phyloP scores from a whole-genome alignment of 2,888 invertebrate genomes.

The Chironomus riparius region DNA sequence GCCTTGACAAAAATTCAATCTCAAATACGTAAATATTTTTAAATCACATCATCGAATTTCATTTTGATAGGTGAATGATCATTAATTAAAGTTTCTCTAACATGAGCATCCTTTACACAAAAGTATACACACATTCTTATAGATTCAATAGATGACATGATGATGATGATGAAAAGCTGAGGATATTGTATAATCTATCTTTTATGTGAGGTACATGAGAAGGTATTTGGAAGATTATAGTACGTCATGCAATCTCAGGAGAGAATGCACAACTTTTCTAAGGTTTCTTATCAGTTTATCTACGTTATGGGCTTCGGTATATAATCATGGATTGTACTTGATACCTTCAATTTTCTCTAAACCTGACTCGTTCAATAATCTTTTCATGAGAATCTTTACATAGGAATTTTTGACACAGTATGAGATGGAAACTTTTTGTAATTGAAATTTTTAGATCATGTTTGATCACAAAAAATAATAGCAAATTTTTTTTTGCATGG shows the following conservation, averaged over 20 bases:
- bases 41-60: neutral
- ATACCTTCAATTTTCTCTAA: too few species aligned
- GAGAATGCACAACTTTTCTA: neutral
- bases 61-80: neutral
- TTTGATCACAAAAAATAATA: neutral
- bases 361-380: too few species aligned
- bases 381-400: too few species aligned
- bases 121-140: too few species aligned
- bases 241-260: neutral
- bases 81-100: neutral
- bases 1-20: too few species aligned
- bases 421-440: neutral
- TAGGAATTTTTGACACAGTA: too few species aligned
- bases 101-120: too few species aligned
- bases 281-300: neutral
- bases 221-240: neutral
- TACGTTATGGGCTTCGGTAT: too few species aligned
- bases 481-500: neutral
- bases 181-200: neutral
- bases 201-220: too few species aligned
- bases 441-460: neutral
- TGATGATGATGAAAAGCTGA: neutral
- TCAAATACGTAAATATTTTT: too few species aligned
- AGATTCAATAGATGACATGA: too few species aligned
- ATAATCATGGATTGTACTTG: too few species aligned